Evolutionary conservation across 2,888 invertebrate genomes (phyloP).

Genomic region (Apotomis betuletana): DNA sequence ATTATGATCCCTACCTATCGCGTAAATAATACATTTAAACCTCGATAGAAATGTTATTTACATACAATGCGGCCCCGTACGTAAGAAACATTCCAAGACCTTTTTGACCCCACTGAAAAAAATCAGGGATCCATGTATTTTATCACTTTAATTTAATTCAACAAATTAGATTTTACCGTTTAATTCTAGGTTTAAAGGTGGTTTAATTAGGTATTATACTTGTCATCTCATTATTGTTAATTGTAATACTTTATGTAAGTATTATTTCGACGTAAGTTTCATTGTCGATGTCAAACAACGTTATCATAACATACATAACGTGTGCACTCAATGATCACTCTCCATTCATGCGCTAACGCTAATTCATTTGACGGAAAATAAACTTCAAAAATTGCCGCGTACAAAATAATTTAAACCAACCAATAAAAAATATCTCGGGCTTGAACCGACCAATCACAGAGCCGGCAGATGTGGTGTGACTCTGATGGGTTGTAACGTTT

Average conservation of each 20-base stretch:
- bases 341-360: constrained; percentile 30
- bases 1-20: constrained; percentile 9
- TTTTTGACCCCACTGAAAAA: constrained; percentile 33
- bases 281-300: background rate
- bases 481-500: constrained; percentile 65
- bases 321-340: constrained; percentile 3
- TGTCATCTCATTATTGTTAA: too few species aligned
- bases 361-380: constrained; percentile 16
- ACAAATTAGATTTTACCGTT: too few species aligned
- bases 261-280: background rate
- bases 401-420: constrained; percentile 46
- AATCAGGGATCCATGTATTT: constrained; percentile 9
- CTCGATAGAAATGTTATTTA: constrained; percentile 25
- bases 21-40: constrained; percentile 21
- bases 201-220: too few species aligned
- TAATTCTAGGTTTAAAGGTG: too few species aligned
- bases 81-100: constrained; percentile 33
- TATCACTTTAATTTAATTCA: too few species aligned
- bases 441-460: constrained; percentile 65
- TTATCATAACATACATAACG: background rate
- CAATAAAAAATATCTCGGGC: constrained; percentile 59
- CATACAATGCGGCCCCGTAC: constrained; percentile 31
- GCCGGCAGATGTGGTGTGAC: constrained; percentile 76
- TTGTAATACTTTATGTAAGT: too few species aligned
- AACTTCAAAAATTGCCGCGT: constrained; percentile 59